Base-by-base conservation (phyloP, 2,888 invertebrate species). In the Disparrhopalites patrizii region DNA sequence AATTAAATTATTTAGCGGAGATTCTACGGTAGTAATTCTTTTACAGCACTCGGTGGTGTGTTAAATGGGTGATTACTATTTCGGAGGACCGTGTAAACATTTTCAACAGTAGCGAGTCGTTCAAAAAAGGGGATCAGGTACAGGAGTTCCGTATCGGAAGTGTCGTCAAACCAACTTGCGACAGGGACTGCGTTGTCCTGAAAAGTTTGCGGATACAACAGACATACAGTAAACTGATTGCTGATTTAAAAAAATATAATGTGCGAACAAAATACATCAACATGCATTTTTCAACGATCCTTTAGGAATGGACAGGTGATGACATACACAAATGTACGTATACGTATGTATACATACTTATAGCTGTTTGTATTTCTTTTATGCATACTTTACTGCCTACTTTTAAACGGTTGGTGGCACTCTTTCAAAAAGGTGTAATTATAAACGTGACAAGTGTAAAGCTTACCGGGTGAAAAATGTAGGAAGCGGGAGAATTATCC, bases 111-210 rank as follows among this genome's bases (percentile, higher is more conserved):
- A 82, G 94, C 92, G 77, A 99, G 85, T 81, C 92, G 91, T 82
- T 99, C 98, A 87, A 93, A 93, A 82, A 97, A 92, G 77, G 98
- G 98, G 81, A 99, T 91, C 80, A 99, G 85, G 83, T 99, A 97
- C 78, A 94, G 85, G 74, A 99, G 86, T 82, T 99, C 98, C 70
- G 92, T 90, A 82, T 99, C 99, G 78, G 90, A 89, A 87, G 93
- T 92, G 82, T 99, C 99, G 82, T 99, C 98, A 83, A 99, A 99
- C 99, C 99, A 99, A 74, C 97, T 97, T 79, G 93, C 92, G 75
- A 99, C 97, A 79, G 98, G 96, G 81, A 99, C 95, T 28, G 75
- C 75, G 68, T 75, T 75, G 62, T 75, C 75, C 73, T 74, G 55
- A 27, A 55, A 58, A 8, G 47, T 36, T 36, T 36, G 36, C 3